These are phyloP conservation scores for Limenitis camilla DNA, from an alignment of 2,888 invertebrate genomes.

Conservation along the genomic window DNA sequence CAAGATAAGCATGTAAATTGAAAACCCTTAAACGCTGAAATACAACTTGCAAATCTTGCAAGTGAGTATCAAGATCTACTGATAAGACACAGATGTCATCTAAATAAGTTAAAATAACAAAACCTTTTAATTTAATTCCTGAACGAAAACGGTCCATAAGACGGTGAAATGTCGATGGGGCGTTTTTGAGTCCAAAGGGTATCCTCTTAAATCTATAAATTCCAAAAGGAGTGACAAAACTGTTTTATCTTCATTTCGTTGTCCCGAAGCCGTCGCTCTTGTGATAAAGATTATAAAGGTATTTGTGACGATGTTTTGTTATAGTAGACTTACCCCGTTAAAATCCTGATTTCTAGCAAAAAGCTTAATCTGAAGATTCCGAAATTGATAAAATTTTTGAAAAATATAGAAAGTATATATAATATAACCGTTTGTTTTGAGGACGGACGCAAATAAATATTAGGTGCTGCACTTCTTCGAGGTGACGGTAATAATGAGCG, in stretches of 20 bases:
- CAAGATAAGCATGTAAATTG: no score
- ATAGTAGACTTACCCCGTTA: no score
- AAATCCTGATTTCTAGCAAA: no score
- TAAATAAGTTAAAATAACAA: background rate
- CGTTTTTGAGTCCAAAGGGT: background rate
- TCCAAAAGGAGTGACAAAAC: no score
- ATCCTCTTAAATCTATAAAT: background rate
- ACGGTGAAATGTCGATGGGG: background rate
- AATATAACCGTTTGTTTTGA: slow-evolving; percentile 9
- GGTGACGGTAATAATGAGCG: slow-evolving; percentile 19
- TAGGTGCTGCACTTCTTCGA: slow-evolving; percentile 21
- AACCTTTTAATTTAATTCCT: background rate
- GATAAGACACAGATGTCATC: background rate
- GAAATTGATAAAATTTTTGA: no score
- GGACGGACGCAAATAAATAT: slow-evolving; percentile 19
- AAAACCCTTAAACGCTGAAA: background rate
- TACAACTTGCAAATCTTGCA: background rate
- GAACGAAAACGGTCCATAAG: background rate
- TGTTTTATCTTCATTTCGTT: no score
- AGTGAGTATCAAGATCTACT: background rate
- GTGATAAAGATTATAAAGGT: no score
- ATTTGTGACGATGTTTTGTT: no score
- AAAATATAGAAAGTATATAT: no score
- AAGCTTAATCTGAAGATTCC: no score
- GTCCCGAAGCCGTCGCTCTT: no score